phyloP scores from a whole-genome alignment of 2,888 invertebrate genomes.

The Metopia argyrocephala region DNA sequence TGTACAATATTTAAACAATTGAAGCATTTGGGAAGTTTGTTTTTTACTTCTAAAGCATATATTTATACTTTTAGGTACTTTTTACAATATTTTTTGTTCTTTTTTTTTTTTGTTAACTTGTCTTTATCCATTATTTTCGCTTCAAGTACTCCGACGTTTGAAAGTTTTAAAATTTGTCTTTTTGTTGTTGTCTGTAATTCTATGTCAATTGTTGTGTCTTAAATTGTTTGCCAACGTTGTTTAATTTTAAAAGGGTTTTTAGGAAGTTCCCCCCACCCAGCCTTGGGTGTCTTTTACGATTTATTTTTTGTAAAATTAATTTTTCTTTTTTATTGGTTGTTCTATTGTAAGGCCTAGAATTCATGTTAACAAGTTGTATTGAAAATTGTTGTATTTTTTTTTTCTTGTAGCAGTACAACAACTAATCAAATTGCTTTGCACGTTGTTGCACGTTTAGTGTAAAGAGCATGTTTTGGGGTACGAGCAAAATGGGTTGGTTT shows the following conservation, averaged over 20 bases:
- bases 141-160: no score
- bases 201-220: not conserved
- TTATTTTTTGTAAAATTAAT: not conserved
- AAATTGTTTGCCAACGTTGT: not conserved
- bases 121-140: no score
- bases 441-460: constrained; percentile 46
- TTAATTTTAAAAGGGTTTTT: not conserved
- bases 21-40: no score
- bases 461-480: constrained; percentile 4
- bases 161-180: no score
- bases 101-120: no score
- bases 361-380: constrained; percentile 49
- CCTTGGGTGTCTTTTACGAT: no score
- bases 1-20: no score
- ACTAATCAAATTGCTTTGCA: constrained; percentile 60
- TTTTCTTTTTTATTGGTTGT: constrained; percentile 13
- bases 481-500: constrained; percentile 3
- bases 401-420: constrained; percentile 13
- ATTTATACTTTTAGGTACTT: no score
- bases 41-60: no score
- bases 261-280: no score
- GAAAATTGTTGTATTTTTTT: constrained; percentile 39
- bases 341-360: constrained; percentile 17
- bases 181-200: not conserved
- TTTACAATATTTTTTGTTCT: no score